Evolutionary conservation across 2,113 vertebrate species (phyloP).

Genomic region (Gobio gobio): DNA sequence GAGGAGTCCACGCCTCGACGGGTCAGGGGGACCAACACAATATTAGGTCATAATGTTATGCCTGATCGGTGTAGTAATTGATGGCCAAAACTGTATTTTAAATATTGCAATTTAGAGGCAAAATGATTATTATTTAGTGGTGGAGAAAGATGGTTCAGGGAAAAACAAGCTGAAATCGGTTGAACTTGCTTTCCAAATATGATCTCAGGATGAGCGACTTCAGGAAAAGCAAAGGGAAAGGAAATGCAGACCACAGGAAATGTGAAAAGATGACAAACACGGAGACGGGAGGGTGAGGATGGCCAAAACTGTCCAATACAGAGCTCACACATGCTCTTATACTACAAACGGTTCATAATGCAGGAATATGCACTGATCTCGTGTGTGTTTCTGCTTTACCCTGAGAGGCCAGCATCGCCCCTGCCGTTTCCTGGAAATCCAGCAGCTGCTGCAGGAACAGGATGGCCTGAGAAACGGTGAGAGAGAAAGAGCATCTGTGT

Average conservation of each 20-base stretch:
- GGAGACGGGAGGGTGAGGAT: slow-evolving; percentile 3
- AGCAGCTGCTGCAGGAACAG: slow-evolving; percentile 95
- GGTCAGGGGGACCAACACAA: too few species aligned
- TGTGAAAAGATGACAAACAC: background rate
- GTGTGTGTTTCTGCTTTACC: slow-evolving; percentile 73
- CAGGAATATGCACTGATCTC: background rate
- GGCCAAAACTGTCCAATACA: background rate
- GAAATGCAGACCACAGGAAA: background rate
- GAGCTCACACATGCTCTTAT: background rate
- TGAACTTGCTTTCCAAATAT: background rate
- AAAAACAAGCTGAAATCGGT: background rate
- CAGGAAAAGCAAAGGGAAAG: background rate
- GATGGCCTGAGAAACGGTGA: slow-evolving; percentile 82
- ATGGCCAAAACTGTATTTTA: background rate
- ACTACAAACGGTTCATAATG: background rate
- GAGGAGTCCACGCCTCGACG: too few species aligned
- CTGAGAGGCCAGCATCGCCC: slow-evolving; percentile 97
- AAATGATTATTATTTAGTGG: background rate
- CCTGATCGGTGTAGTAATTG: background rate
- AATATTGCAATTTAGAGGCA: background rate
- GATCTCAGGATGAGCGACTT: background rate
- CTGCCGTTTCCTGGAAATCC: slow-evolving; percentile 96
- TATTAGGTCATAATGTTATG: too few species aligned
- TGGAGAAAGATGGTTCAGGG: background rate
- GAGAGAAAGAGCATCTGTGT: background rate